Conservation (phyloP, 2,797 vertebrate genomes). For the Poecilia picta region DNA sequence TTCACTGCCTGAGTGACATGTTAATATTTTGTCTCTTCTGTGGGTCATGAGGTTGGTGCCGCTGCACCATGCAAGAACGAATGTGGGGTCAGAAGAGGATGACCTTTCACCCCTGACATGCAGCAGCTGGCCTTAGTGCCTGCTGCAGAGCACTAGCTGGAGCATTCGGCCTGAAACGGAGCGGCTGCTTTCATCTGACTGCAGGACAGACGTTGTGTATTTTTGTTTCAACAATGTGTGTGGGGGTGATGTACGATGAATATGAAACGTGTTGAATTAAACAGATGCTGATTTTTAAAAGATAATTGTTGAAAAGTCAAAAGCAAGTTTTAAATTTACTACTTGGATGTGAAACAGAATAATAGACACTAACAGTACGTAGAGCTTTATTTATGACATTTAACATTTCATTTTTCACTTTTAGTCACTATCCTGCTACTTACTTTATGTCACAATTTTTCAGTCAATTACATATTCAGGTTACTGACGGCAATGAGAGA, state of each 20-base stretch:
- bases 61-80: slow-evolving; percentile 34
- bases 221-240: not conserved
- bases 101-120: slow-evolving; percentile 21
- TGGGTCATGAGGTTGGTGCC: slow-evolving; percentile 23
- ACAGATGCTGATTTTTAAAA: not conserved
- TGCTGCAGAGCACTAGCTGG: slow-evolving; percentile 2
- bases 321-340: slow-evolving; percentile 6
- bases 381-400: not conserved
- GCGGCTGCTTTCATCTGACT: slow-evolving; percentile 40
- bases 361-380: no score
- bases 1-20: not conserved
- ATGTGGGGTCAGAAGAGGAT: slow-evolving; percentile 55
- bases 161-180: slow-evolving; percentile 1
- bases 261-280: not conserved
- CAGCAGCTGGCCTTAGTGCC: slow-evolving; percentile 52
- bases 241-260: not conserved
- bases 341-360: not conserved
- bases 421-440: not conserved
- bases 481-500: not conserved
- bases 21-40: slow-evolving; percentile 10
- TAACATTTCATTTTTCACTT: not conserved
- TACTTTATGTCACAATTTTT: not conserved
- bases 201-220: not conserved
- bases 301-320: not conserved
- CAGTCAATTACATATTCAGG: not conserved